A percentile compares a stretch with the other conserved stretches of the same genome.
These are phyloP conservation scores for Scelioninae gen. 1 DNA, from an alignment of 2,888 invertebrate species.

Conservation along the genomic window DNA sequence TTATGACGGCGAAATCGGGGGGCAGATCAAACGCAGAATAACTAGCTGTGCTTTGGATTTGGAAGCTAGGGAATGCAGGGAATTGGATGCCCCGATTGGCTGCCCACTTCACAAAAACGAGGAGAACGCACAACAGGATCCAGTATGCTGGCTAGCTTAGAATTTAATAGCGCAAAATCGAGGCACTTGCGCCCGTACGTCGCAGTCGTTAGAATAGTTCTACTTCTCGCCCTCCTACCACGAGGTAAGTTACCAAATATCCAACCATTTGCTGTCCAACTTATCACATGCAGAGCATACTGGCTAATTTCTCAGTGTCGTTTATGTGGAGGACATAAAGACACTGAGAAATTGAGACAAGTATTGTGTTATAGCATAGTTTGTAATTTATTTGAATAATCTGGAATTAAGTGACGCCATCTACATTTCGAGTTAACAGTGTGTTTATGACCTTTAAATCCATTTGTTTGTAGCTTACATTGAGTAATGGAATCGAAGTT, in stretches of 20 bases:
- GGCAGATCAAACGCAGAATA: no score
- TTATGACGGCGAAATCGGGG: no score
- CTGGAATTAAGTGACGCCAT: background rate
- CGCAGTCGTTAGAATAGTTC: conserved; percentile 77
- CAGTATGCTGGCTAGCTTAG: conserved; percentile 63
- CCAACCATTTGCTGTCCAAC: conserved; percentile 18
- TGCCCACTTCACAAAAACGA: conserved; percentile 63
- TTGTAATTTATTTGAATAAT: conserved; percentile 2
- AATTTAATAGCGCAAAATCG: conserved; percentile 45
- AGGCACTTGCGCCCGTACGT: conserved; percentile 73
- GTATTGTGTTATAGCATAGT: conserved; percentile 37
- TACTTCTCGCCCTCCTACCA: conserved; percentile 81
- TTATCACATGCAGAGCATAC: conserved; percentile 22
- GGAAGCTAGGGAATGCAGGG: conserved; percentile 22
- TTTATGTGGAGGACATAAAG: background rate
- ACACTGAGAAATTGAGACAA: conserved; percentile 5
- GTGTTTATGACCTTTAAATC: conserved; percentile 16
- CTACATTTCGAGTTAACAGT: conserved; percentile 16
- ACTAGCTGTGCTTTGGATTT: conserved; percentile 14
- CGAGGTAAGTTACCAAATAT: conserved; percentile 78
- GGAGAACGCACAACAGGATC: conserved; percentile 42
- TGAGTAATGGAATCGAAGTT: conserved; percentile 41
- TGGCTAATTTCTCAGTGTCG: background rate
- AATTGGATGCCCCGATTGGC: conserved; percentile 15
- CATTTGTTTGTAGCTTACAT: conserved; percentile 5